Evolutionary conservation across 2,888 invertebrate genomes (phyloP).

Genomic region (Lomographa bimaculata): DNA sequence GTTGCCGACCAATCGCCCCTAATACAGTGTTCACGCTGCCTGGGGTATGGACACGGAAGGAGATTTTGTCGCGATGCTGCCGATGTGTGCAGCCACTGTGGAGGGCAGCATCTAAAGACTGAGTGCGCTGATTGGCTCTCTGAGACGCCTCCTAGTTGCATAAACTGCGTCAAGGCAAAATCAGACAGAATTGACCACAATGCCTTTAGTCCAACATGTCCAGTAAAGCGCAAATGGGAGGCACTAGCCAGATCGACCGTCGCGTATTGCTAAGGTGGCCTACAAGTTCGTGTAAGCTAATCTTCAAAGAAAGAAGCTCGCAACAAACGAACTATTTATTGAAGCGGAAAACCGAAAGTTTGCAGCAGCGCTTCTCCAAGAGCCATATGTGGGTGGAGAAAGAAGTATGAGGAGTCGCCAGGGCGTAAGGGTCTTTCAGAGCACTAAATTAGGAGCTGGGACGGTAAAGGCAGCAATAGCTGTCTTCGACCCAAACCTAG

Average conservation of each 20-base stretch:
- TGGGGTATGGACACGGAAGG: not conserved
- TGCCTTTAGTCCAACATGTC: conserved; percentile 2
- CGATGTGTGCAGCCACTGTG: conserved; percentile 2
- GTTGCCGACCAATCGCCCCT: too few relatives aligned
- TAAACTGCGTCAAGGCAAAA: conserved; percentile 1
- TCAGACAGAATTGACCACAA: conserved; percentile 1
- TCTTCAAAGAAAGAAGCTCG: not conserved
- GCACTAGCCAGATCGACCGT: conserved; percentile 14
- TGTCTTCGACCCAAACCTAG: not conserved
- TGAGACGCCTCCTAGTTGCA: not conserved
- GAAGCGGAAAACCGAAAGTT: not conserved
- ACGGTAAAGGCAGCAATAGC: not conserved
- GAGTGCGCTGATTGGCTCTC: not conserved
- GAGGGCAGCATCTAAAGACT: not conserved
- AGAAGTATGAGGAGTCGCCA: not conserved
- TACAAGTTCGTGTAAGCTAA: not conserved
- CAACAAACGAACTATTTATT: not conserved
- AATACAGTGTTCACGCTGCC: not conserved
- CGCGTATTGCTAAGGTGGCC: conserved; percentile 19
- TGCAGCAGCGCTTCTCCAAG: not conserved
- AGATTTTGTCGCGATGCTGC: not conserved
- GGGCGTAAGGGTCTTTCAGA: not conserved
- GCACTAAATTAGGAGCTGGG: not conserved
- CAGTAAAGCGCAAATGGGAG: conserved; percentile 12
- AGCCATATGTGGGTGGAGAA: not conserved